Evolutionary conservation across 2,888 invertebrate species (phyloP), one percentile per base, ranked within the genome.

Genomic region (Drosophila siamana): DNA sequence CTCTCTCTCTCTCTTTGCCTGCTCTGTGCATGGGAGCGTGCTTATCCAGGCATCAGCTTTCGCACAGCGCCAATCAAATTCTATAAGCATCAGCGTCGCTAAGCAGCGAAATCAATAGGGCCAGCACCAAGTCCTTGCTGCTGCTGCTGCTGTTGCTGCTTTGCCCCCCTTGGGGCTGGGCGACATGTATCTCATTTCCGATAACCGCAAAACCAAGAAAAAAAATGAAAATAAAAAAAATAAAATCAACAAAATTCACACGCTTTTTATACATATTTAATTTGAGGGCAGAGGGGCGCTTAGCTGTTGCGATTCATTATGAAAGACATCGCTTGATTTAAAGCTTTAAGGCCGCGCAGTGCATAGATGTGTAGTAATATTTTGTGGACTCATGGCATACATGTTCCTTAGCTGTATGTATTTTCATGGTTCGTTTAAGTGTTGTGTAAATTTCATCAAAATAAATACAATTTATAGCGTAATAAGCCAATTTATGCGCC

Each of bases 381-480:
- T n/a, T 54, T 28, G 33, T 38, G 7, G 36, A 38, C 36, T 38
- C 36, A 2, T 13, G 5, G 33, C 33, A 11, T 36, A n/a, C 33
- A 36, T 36, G 36, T 15, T 15, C 36, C 13, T 38, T 38, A 13
- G 13, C 36, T 13, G n/a, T n/a, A n/a, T 36, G n/a, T 16, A 16
- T 22, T 24, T 16, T 30, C 51, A 44, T 19, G 46, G 46, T 55
- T 59, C 65, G 80, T 68, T 73, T 68, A 59, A 55, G 66, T 55
- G 57, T 46, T 83, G 67, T 76, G 87, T 76, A 86, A 84, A 89
- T 89, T 88, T 89, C 76, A 89, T 88, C 81, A 89, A 83, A 89
- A 88, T 88, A 89, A 88, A 89, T 88, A 83, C 76, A 88, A 89
- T 89, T 89, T 89, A 89, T 88, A 83, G 85, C 85, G 74, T 70